phyloP scores from a whole-genome alignment of 1,140 invertebrate species.

The Drosophila auraria region DNA sequence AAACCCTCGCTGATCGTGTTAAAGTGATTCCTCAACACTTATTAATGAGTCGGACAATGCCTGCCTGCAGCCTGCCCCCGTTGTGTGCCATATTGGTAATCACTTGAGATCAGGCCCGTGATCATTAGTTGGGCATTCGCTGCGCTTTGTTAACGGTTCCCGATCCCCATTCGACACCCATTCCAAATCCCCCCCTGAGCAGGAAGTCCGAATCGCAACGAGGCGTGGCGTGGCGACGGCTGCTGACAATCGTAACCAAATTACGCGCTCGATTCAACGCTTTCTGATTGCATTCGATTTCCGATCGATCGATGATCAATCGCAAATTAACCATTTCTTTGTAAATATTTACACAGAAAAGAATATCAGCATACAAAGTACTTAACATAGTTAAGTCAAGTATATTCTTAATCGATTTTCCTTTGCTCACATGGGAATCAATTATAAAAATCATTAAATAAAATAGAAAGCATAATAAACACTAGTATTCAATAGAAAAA shows the following conservation, averaged over 20 bases:
- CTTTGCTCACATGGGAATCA: too few relatives aligned
- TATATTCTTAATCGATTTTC: too few relatives aligned
- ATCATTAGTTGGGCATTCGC: constrained; percentile 78
- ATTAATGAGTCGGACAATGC: constrained; percentile 78
- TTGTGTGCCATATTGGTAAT: constrained; percentile 73
- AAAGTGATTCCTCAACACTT: constrained; percentile 72
- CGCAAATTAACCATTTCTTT: constrained; percentile 55
- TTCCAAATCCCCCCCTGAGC: constrained; percentile 16
- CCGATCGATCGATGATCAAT: constrained; percentile 33
- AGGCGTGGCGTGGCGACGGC: constrained; percentile 53
- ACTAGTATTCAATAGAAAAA: too few relatives aligned
- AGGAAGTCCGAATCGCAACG: constrained; percentile 43
- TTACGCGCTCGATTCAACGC: constrained; percentile 62
- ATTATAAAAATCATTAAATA: too few relatives aligned
- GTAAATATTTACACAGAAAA: too few relatives aligned
- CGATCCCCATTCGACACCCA: constrained; percentile 26
- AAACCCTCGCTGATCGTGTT: constrained; percentile 67
- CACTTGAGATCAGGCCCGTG: constrained; percentile 65
- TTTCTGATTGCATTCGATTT: constrained; percentile 33
- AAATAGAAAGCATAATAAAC: too few relatives aligned
- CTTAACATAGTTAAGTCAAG: too few relatives aligned
- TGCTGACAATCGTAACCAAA: constrained; percentile 76
- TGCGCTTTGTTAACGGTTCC: constrained; percentile 80
- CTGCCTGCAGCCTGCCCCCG: constrained; percentile 54
- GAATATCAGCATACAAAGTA: neutral